Conservation (phyloP, 2,797 vertebrate species). For the Gadopsis marmoratus region DNA sequence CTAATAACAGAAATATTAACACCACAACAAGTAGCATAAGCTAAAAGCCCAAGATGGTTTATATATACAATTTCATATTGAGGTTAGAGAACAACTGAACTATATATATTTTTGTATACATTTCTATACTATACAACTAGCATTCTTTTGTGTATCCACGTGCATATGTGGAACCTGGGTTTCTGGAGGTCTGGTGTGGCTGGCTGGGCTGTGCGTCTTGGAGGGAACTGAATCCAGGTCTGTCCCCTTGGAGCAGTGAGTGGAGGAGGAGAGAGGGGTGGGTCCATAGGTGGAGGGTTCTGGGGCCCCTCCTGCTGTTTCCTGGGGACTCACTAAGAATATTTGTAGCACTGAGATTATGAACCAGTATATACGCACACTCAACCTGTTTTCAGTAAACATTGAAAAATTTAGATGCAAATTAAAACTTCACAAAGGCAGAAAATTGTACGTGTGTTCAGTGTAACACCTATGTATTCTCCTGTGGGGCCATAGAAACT, state of each 20-base stretch:
- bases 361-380: not conserved
- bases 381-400: not conserved
- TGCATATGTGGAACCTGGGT: conserved; percentile 29
- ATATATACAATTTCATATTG: not conserved
- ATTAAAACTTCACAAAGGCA: not conserved
- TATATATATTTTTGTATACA: not conserved
- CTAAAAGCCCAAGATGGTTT: not conserved
- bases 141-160: not conserved
- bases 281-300: not conserved
- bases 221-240: not conserved
- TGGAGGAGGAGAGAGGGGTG: conserved; percentile 23
- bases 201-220: conserved; percentile 6
- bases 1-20: not conserved
- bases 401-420: not conserved
- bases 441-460: not conserved
- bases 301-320: not conserved
- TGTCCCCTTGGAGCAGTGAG: conserved; percentile 19
- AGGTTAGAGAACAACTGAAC: not conserved
- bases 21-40: not conserved
- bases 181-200: conserved; percentile 32
- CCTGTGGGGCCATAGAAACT: conserved; percentile 85
- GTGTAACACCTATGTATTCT: conserved; percentile 62
- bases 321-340: conserved; percentile 40
- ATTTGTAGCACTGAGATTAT: not conserved
- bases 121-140: no score